phyloP scores from a whole-genome alignment of 2,888 invertebrate species.

The Agrochola lota region DNA sequence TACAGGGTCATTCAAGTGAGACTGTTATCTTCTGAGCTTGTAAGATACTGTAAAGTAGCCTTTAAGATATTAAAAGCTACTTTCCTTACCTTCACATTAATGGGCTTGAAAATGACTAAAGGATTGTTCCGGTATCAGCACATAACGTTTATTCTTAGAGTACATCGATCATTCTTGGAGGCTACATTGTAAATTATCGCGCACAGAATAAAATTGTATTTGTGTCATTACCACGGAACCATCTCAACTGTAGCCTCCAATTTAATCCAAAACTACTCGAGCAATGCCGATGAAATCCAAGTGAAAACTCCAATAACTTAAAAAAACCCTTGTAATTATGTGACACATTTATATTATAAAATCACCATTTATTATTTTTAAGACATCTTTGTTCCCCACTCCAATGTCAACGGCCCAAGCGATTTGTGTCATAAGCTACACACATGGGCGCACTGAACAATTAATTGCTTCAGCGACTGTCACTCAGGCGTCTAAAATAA shows the following conservation, averaged over 20 bases:
- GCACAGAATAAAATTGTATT: background rate
- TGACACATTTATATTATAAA: background rate
- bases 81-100: background rate
- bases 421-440: conserved; percentile 25
- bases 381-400: background rate
- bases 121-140: background rate
- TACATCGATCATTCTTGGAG: background rate
- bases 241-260: background rate
- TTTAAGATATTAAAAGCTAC: background rate
- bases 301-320: too few relatives aligned
- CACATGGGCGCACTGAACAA: conserved; percentile 46
- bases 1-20: background rate
- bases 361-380: conserved; percentile 3
- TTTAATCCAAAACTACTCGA: background rate
- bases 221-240: too few relatives aligned
- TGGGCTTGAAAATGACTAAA: background rate
- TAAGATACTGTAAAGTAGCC: background rate
- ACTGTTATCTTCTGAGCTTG: background rate
- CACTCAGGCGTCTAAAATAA: conserved; percentile 62
- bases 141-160: background rate
- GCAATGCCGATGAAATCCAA: background rate
- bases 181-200: background rate
- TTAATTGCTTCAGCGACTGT: conserved; percentile 58
- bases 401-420: conserved; percentile 20
- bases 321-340: background rate